phyloP scores from a whole-genome alignment of 2,797 vertebrate genomes.

The Acipenser oxyrinchus region DNA sequence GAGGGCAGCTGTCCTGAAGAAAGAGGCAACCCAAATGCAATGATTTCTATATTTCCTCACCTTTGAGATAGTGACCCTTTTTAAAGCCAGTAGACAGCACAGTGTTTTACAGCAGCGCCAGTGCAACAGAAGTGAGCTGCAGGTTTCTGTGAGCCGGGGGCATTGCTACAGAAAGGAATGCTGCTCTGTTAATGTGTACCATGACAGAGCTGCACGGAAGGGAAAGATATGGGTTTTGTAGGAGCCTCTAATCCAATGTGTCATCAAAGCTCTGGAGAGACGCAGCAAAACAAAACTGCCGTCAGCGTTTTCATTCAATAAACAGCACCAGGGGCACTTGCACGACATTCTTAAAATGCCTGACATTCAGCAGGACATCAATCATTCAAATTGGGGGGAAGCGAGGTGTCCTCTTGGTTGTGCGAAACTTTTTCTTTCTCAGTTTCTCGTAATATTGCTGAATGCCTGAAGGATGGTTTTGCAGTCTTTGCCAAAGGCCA shows the following conservation, averaged over 20 bases:
- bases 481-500: too few species aligned
- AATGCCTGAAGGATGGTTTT: too few species aligned
- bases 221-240: neutral
- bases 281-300: neutral
- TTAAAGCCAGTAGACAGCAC: too few species aligned
- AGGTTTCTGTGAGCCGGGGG: neutral
- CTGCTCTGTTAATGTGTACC: conserved; percentile 1
- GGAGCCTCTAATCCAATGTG: neutral
- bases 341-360: neutral
- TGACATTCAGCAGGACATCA: too few species aligned
- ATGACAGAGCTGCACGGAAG: neutral
- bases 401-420: too few species aligned
- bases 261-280: neutral
- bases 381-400: too few species aligned
- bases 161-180: neutral
- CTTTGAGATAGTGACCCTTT: too few species aligned
- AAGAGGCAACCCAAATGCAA: too few species aligned
- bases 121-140: neutral
- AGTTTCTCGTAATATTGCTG: too few species aligned
- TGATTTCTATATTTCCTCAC: too few species aligned
- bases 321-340: neutral
- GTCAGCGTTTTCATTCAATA: neutral
- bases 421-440: too few species aligned
- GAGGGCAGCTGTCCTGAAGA: too few species aligned
- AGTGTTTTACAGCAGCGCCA: neutral